Percentiles rank a stretch among this genome's conserved stretches.
phyloP scores from a whole-genome alignment of 2,888 invertebrate genomes.

The Abscondita cerata region DNA sequence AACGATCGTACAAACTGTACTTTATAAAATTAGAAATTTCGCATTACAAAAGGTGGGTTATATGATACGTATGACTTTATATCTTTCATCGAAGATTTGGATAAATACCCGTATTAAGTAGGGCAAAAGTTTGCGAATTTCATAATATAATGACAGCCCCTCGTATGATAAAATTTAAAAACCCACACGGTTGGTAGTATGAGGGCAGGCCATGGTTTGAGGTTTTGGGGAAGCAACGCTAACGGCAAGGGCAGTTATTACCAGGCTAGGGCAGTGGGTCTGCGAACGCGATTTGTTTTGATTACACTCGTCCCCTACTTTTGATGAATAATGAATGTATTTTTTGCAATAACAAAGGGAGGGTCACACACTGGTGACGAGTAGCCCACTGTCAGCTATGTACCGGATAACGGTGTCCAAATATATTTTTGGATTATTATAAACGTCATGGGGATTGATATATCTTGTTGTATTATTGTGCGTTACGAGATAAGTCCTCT shows the following conservation, averaged over 20 bases:
- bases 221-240: conserved; percentile 41
- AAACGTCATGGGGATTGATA: conserved; percentile 52
- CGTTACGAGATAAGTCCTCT: conserved; percentile 41
- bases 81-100: too few species aligned
- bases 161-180: conserved; percentile 21
- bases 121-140: too few species aligned
- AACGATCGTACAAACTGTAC: too few species aligned
- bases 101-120: too few species aligned
- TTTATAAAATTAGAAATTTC: too few species aligned
- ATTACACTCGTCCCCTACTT: conserved; percentile 53
- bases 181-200: conserved; percentile 33
- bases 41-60: too few species aligned
- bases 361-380: conserved; percentile 48
- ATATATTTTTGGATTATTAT: conserved; percentile 55
- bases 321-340: conserved; percentile 56
- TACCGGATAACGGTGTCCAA: conserved; percentile 43
- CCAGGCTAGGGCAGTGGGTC: conserved; percentile 53
- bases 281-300: conserved; percentile 55
- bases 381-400: conserved; percentile 49
- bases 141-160: conserved; percentile 5
- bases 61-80: too few species aligned
- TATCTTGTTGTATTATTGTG: conserved; percentile 49
- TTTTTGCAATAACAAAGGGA: conserved; percentile 54
- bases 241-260: conserved; percentile 49
- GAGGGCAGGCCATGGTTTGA: conserved; percentile 48